A percentile compares a stretch with the other conserved stretches of the same genome.
Evolutionary conservation across 2,888 invertebrate species (phyloP).

Genomic region (Dicyrtomina minuta): DNA sequence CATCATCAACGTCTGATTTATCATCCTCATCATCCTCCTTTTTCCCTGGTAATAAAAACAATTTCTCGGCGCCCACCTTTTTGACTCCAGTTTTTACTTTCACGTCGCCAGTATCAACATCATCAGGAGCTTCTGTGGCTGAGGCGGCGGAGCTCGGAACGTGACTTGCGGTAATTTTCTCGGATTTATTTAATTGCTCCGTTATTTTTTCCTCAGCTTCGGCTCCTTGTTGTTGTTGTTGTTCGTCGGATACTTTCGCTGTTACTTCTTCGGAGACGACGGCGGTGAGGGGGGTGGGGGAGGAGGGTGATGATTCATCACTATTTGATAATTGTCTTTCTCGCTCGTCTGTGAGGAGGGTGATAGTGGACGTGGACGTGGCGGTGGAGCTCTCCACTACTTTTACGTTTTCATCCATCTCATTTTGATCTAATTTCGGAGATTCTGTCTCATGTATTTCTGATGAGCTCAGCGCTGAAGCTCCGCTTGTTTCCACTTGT

Average conservation of each 20-base stretch:
- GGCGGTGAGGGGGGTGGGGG: constrained; percentile 36
- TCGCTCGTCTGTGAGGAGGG: background rate
- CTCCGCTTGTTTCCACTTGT: background rate
- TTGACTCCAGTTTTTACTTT: constrained; percentile 30
- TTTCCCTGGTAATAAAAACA: constrained; percentile 40
- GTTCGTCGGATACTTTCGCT: constrained; percentile 2
- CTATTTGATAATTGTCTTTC: constrained; percentile 33
- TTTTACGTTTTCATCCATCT: background rate
- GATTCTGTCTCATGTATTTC: background rate
- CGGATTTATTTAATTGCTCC: background rate
- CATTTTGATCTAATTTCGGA: background rate
- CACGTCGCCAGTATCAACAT: constrained; percentile 8
- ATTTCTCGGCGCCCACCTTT: constrained; percentile 35
- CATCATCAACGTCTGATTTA: constrained; percentile 35
- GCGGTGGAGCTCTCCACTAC: background rate
- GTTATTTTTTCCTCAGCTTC: constrained; percentile 22
- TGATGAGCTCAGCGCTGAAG: background rate
- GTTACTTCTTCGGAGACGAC: constrained; percentile 3
- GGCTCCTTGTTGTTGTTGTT: too few species aligned
- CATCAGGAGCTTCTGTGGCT: constrained; percentile 2
- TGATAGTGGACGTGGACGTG: background rate
- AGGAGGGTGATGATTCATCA: constrained; percentile 37
- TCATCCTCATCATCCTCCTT: constrained; percentile 34
- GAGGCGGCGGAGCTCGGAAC: background rate
- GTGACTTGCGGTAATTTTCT: background rate